phyloP scores from a whole-genome alignment of 1,140 invertebrate species.

The Diachasma alloeum region DNA sequence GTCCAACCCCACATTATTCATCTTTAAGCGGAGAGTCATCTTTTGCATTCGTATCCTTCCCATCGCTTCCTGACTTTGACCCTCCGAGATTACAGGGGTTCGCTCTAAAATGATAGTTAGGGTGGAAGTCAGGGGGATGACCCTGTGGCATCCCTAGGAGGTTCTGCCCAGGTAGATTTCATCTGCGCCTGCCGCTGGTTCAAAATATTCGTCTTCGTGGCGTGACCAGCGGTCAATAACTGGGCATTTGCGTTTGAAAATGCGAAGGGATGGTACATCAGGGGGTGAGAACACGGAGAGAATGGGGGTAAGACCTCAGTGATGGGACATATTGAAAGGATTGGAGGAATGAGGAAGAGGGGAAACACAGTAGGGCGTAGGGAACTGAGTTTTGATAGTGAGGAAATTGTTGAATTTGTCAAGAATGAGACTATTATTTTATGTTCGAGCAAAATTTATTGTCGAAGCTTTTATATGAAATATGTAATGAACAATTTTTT shows the following conservation, averaged over 20 bases:
- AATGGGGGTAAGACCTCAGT: slow-evolving; percentile 49
- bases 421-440: slow-evolving; percentile 30
- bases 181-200: slow-evolving; percentile 5
- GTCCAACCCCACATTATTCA: slow-evolving; percentile 80
- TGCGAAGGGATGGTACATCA: slow-evolving; percentile 45
- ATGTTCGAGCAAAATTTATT: no score
- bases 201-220: slow-evolving; percentile 22
- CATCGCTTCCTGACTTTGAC: slow-evolving; percentile 40
- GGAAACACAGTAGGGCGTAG: slow-evolving; percentile 50
- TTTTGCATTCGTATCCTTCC: slow-evolving; percentile 65
- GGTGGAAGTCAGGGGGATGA: not conserved
- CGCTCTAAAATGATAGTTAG: slow-evolving; percentile 5
- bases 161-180: not conserved
- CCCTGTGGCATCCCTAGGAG: slow-evolving; percentile 18
- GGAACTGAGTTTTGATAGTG: slow-evolving; percentile 52
- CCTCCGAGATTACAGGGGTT: slow-evolving; percentile 36
- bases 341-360: slow-evolving; percentile 51
- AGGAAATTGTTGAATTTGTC: slow-evolving; percentile 50
- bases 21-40: slow-evolving; percentile 73
- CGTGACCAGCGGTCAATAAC: slow-evolving; percentile 47
- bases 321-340: slow-evolving; percentile 50
- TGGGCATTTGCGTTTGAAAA: slow-evolving; percentile 50
- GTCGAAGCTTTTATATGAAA: no score
- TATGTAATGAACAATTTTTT: no score
- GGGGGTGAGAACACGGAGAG: slow-evolving; percentile 57